Base-by-base conservation (phyloP, 2,113 vertebrate species). In the Colius striatus region DNA sequence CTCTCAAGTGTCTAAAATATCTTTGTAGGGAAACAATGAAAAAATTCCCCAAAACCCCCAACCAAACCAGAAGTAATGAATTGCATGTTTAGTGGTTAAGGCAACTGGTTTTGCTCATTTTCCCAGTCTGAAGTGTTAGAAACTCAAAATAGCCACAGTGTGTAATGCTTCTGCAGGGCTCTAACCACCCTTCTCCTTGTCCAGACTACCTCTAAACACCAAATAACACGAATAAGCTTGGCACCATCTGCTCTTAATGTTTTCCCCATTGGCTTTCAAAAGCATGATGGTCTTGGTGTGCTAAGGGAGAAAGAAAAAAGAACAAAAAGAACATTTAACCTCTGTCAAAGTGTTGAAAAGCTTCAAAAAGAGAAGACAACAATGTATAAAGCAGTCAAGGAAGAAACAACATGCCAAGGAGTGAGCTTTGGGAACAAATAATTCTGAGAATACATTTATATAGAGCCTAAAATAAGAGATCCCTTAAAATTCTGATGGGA, bases 221-320 rank as follows among this genome's bases (percentile, higher is more conserved):
- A 95, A 94, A 90, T 30, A 92, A 93, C 87, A 83, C 29, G 16
- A 92, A 84, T 38, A 38, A 94, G 94, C 96, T 97, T 97, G 97
- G 95, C 96, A 97, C 95, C 97, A 92, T 79, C 78, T 85, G 94
- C 90, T 90, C 96, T 98, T 98, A 99, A 97, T 98, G 98, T 96
- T 98, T 98, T 95, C 98, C 98, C 96, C 97, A 97, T 58, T 98
- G 98, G 94, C 99, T 99, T 98, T 99, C 99, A 97, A 99, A 99
- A 92, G 99, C 99, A 70, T 98, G 99, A 95, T 99, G 99, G 89
- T 99, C 99, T 98, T 98, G 98, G 67, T 99, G 99, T 79, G 99
- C 99, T 99, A 97, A 92, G 98, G 98, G 88, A 97, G 89, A 89
- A 43, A 17, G 2, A 12, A 54, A 34, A 61, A 62, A 73, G 11